Evolutionary conservation across 2,797 vertebrate genomes (phyloP).

Genomic region (Tarsius wallacei): DNA sequence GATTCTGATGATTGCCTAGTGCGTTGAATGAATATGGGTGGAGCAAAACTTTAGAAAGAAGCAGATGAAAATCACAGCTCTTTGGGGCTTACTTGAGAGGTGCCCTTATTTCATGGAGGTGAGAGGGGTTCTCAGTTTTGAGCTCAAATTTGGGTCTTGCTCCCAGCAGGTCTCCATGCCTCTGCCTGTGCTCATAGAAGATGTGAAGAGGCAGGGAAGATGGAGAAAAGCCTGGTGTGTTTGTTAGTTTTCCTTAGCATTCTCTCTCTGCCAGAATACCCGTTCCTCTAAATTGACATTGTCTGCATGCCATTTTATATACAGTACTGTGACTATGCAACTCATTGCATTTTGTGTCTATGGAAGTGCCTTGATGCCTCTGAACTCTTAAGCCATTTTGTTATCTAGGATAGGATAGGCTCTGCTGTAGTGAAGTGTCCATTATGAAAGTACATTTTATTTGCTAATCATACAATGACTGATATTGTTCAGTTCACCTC

Average conservation of each 20-base stretch:
- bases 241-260: neutral
- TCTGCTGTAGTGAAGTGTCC: neutral
- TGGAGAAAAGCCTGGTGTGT: neutral
- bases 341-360: too few species aligned
- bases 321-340: neutral
- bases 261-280: neutral
- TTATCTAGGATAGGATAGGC: neutral
- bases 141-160: neutral
- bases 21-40: neutral
- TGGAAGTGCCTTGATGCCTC: neutral
- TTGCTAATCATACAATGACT: neutral
- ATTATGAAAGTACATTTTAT: neutral
- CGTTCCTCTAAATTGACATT: neutral
- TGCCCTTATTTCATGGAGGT: neutral
- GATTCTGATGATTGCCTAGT: neutral
- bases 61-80: neutral
- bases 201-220: neutral
- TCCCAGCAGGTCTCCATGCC: neutral
- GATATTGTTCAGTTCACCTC: neutral
- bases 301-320: neutral
- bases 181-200: neutral
- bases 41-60: neutral
- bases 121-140: neutral
- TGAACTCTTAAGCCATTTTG: neutral
- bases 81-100: neutral